Base-by-base conservation (phyloP, 2,113 vertebrate species). In the Lampris megalopsis region DNA sequence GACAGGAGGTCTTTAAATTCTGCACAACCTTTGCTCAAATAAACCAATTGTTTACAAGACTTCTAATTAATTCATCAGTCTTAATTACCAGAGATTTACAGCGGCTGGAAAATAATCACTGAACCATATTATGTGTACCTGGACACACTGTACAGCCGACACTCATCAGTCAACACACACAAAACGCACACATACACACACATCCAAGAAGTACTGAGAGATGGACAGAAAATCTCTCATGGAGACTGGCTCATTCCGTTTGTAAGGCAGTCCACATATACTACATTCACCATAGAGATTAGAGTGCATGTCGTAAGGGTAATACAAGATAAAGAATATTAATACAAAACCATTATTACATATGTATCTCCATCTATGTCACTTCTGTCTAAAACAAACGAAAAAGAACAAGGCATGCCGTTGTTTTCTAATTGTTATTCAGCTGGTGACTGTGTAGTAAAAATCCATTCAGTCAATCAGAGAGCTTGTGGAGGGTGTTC, bases 1-100 rank as follows among this genome's bases (percentile, higher is more conserved):
- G 93, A 94, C 92, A 95, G 91, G 94, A 93, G 90, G 94, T 92
- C 93, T 95, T 96, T 94, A 94, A 90, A 92, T 91, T 86, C 71
- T 86, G 91, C 85, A 78, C 89, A 94, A 93, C 92, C 72, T 94
- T 92, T 94, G 74, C 88, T 88, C 92, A 89, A 89, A 93, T 88
- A 94, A 94, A 94, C 88, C 71, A 84, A 93, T 86, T 93, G 89
- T 95, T 96, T 95, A 92, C 89, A 94, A 79, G 77, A 82, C 66
- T 67, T 64, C 58, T 94, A 94, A 95, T 93, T 91, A 92, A 95
- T 95, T 94, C 91, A 95, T 95, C 93, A 89, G 89, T 95, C 94
- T 95, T 96, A 94, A 95, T 93, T 94, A 92, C 90, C 78, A 77
- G 75, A 63, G 60, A 87, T 76, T 85, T 88, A 77, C 82, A 69